Evolutionary conservation across 2,888 invertebrate genomes (phyloP).

Genomic region (Graphium colonna): DNA sequence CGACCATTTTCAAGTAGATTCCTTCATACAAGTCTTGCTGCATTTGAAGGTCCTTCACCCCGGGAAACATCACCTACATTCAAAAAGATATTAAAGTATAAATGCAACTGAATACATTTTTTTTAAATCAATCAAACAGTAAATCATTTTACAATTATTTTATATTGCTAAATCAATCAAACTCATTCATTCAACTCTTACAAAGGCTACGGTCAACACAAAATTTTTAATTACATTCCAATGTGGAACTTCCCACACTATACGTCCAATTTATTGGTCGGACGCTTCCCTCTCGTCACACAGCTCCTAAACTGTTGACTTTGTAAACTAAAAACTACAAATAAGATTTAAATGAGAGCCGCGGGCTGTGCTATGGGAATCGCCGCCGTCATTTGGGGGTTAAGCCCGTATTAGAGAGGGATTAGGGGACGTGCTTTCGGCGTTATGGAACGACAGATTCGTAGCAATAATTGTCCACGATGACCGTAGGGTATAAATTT

Average conservation of each 20-base stretch:
- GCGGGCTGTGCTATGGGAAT: slow-evolving; percentile 32
- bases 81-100: too few species aligned
- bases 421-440: slow-evolving; percentile 26
- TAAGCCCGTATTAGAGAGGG: slow-evolving; percentile 32
- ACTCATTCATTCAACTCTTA: too few species aligned
- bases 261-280: slow-evolving; percentile 34
- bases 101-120: too few species aligned
- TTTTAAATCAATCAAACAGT: too few species aligned
- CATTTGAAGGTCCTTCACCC: too few species aligned
- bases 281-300: slow-evolving; percentile 35
- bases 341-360: slow-evolving; percentile 71
- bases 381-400: slow-evolving; percentile 31
- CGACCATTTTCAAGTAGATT: too few species aligned
- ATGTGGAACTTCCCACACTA: slow-evolving; percentile 23
- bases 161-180: too few species aligned
- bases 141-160: too few species aligned
- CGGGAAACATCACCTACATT: too few species aligned
- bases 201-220: too few species aligned
- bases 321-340: slow-evolving; percentile 71
- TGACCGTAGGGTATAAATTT: too few species aligned
- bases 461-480: slow-evolving; percentile 4
- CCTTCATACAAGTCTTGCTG: too few species aligned
- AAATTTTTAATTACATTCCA: slow-evolving; percentile 25
- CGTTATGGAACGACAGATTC: slow-evolving; percentile 18
- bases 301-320: slow-evolving; percentile 53